phyloP scores from a whole-genome alignment of 2,888 invertebrate species.

The Nomada lathburiana region DNA sequence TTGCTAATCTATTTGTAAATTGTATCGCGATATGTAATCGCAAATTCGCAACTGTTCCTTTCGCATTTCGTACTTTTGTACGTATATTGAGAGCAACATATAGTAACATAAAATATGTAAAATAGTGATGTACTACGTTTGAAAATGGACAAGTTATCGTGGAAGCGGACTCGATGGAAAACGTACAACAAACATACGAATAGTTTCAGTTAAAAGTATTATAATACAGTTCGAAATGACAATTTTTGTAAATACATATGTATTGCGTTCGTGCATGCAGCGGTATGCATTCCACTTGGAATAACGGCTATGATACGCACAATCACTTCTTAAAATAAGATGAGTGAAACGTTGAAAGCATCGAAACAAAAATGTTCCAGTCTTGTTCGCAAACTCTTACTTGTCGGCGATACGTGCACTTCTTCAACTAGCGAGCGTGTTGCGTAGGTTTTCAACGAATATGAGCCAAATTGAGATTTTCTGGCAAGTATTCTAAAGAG shows the following conservation, averaged over 20 bases:
- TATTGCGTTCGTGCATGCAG: background rate
- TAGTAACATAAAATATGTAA: too few relatives aligned
- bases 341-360: slow-evolving; percentile 37
- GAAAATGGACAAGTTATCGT: background rate
- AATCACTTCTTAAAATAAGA: slow-evolving; percentile 35
- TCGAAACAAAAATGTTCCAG: slow-evolving; percentile 31
- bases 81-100: too few relatives aligned
- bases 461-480: background rate
- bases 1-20: too few relatives aligned
- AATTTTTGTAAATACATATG: slow-evolving; percentile 9
- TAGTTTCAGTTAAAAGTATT: background rate
- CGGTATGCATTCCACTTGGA: slow-evolving; percentile 1
- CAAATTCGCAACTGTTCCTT: too few relatives aligned
- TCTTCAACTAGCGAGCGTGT: background rate
- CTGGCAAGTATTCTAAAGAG: background rate
- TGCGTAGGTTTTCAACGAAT: background rate
- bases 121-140: too few relatives aligned
- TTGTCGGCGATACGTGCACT: background rate
- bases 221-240: background rate
- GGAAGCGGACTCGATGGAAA: background rate
- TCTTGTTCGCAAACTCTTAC: slow-evolving; percentile 1
- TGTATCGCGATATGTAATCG: too few relatives aligned
- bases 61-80: too few relatives aligned
- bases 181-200: too few relatives aligned
- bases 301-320: background rate